A percentile compares a stretch with the other conserved stretches of the same genome.
Evolutionary conservation across 2,797 vertebrate species (phyloP).

Genomic region (Agapornis canus): DNA sequence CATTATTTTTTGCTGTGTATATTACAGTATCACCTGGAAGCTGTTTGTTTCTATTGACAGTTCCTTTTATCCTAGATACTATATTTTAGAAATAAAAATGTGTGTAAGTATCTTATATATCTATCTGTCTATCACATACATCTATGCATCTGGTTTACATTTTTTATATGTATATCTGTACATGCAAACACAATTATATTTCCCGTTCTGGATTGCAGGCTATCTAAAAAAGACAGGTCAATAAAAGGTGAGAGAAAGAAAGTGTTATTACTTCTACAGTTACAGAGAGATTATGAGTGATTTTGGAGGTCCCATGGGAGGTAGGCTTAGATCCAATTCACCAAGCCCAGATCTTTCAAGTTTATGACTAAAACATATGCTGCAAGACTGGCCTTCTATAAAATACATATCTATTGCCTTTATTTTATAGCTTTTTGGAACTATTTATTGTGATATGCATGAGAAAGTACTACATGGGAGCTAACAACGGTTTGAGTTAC

Average conservation of each 20-base stretch:
- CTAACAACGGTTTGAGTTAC: background rate
- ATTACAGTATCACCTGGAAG: background rate
- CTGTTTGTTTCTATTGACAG: background rate
- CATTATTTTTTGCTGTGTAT: background rate
- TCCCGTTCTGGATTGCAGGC: background rate
- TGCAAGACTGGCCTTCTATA: background rate
- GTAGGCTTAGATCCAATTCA: background rate
- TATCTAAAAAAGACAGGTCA: background rate
- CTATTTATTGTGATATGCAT: background rate
- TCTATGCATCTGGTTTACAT: background rate
- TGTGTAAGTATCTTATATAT: background rate
- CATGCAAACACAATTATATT: background rate
- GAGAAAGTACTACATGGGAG: background rate
- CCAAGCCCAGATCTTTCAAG: background rate
- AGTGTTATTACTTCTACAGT: background rate
- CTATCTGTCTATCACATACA: background rate
- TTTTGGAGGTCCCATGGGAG: background rate
- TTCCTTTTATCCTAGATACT: background rate
- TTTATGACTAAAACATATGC: background rate
- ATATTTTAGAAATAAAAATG: background rate
- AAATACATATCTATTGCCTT: background rate
- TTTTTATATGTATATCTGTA: background rate
- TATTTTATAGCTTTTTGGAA: background rate
- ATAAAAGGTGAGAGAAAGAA: background rate
- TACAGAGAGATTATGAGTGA: background rate